Evolutionary conservation across 2,113 vertebrate species (phyloP).

Genomic region (Psophia crepitans): DNA sequence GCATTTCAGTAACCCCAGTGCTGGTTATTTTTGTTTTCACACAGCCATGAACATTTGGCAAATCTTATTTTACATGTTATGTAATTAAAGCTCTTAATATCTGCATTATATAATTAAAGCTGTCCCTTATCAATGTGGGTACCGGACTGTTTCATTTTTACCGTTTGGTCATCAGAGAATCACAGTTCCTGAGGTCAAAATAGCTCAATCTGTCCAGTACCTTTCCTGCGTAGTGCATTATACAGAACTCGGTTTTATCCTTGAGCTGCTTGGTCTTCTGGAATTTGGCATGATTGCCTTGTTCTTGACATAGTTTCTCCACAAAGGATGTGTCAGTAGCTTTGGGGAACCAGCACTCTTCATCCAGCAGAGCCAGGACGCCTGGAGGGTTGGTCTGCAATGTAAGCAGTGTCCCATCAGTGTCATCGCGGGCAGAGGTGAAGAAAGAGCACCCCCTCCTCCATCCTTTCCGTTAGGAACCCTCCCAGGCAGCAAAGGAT

Average conservation of each 20-base stretch:
- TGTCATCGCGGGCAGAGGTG: not conserved
- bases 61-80: not conserved
- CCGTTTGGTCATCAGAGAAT: not conserved
- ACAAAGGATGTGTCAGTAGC: conserved; percentile 96
- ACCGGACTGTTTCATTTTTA: not conserved
- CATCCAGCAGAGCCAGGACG: conserved; percentile 93
- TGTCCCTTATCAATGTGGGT: not conserved
- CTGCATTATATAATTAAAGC: not conserved
- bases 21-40: not conserved
- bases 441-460: not conserved
- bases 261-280: conserved; percentile 95
- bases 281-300: conserved; percentile 91
- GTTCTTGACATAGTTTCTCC: conserved; percentile 89
- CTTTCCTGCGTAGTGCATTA: conserved; percentile 94
- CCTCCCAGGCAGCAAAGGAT: not conserved
- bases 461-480: not conserved
- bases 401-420: not conserved
- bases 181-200: not conserved
- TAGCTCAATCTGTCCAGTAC: conserved; percentile 61
- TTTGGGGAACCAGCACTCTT: conserved; percentile 99
- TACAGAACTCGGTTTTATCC: conserved; percentile 95
- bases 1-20: not conserved
- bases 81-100: not conserved
- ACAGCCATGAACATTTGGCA: not conserved
- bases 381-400: conserved; percentile 93